Percentiles rank a stretch among this genome's conserved stretches.
These are phyloP conservation scores for Arge pagana DNA, from an alignment of 2,888 invertebrate genomes.

Conservation along the genomic window DNA sequence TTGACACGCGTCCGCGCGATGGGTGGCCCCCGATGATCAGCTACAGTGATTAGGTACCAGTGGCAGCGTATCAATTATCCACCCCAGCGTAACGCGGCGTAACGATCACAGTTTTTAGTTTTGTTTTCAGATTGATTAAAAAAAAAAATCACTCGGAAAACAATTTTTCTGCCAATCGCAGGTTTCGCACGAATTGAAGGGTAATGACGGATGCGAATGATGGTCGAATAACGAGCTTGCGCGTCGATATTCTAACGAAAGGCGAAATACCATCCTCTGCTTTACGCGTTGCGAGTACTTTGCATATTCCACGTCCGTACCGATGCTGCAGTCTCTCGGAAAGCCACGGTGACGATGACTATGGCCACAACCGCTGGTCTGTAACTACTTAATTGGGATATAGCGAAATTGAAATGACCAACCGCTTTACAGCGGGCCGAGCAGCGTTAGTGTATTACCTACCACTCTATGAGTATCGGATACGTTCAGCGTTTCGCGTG, in stretches of 20 bases:
- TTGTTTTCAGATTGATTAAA: not conserved
- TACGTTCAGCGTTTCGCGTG: not conserved
- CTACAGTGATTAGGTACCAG: conserved; percentile 12
- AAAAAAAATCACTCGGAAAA: conserved; percentile 3
- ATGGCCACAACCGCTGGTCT: too few species aligned
- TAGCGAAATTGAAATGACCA: conserved; percentile 18
- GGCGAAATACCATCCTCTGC: too few species aligned
- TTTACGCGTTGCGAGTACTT: too few species aligned
- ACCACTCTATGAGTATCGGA: too few species aligned
- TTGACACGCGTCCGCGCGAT: conserved; percentile 44
- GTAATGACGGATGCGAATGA: too few species aligned
- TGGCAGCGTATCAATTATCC: conserved; percentile 15
- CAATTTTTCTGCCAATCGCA: not conserved
- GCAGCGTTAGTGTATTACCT: not conserved
- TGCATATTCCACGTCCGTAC: too few species aligned
- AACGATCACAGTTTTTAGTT: too few species aligned
- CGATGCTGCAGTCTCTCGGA: too few species aligned
- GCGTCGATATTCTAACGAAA: too few species aligned
- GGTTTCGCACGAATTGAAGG: too few species aligned
- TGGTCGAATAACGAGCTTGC: too few species aligned
- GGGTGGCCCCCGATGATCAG: conserved; percentile 42
- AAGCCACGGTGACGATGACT: too few species aligned
- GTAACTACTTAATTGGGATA: conserved; percentile 18
- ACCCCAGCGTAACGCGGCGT: not conserved
- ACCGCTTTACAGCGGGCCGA: not conserved